Evolutionary conservation across 2,797 vertebrate species (phyloP), one percentile per base, ranked within the genome.

Genomic region (Anguilla pacifica): DNA sequence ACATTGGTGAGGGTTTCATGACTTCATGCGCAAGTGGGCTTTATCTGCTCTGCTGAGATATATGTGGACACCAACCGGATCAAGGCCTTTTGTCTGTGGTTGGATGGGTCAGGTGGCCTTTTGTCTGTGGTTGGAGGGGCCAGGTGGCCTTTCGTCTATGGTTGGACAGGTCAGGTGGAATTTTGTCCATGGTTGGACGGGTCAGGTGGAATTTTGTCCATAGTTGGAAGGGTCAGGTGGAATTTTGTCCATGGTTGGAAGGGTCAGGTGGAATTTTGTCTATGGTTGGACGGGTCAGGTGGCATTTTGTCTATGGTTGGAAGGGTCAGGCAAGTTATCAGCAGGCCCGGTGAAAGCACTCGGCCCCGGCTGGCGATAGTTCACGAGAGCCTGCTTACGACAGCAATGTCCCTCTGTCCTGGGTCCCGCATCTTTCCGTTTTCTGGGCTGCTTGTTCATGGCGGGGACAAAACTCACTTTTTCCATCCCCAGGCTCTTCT

Each of bases 401-500:
- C 91, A 93, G 92, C 90, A 84, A 79, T 77, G 87, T 90, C 89
- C 84, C 89, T 88, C 86, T 88, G 86, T 85, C 84, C 77, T 59
- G 85, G 89, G 92, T 85, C 90, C 83, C 90, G 86, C 88, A 87
- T 84, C 55, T 43, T 89, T 88, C 61, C 85, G 53, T 86, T 93
- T 93, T 92, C 90, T 93, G 91, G 93, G 93, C 92, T 89, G 92
- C 90, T 91, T 93, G 92, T 94, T 93, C 74, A 22, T 84, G 43
- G 74, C 87, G 86, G 90, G 92, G 91, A 89, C 92, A 93, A 92
- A 91, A 87, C 92, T 93, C 92, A 92, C 89, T 93, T 95, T 95
- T 95, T 95, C 94, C 95, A 93, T 95, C 94, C 93, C 94, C 91
- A 88, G 91, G 94, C 93, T 95, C 93, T 91, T 92, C 91, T 89